phyloP scores from a whole-genome alignment of 2,113 vertebrate species.

The Sialia sialis region DNA sequence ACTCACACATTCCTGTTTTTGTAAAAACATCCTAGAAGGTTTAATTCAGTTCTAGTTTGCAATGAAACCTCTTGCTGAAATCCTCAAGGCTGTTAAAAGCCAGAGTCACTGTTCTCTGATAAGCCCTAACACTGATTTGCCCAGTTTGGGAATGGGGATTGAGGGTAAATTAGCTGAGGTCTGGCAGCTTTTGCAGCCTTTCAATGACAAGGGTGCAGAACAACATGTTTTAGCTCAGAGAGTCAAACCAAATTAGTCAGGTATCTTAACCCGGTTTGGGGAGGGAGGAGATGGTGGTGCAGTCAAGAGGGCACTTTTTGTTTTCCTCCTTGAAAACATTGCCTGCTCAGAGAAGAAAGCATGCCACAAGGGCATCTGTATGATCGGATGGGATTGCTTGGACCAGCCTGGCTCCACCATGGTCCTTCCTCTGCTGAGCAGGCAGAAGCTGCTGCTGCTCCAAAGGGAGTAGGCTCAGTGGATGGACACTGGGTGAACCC shows the following conservation, averaged over 20 bases:
- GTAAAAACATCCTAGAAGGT: not conserved
- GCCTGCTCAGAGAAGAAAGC: not conserved
- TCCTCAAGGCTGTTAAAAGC: not conserved
- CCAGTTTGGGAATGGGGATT: not conserved
- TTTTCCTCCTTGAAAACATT: not conserved
- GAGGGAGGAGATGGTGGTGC: not conserved
- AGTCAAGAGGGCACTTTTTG: not conserved
- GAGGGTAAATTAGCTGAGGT: not conserved
- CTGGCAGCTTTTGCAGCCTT: not conserved
- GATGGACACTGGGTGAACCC: not conserved
- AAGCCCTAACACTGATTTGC: not conserved
- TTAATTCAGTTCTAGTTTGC: not conserved
- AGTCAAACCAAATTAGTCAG: not conserved
- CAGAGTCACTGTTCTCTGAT: not conserved
- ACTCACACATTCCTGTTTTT: not conserved
- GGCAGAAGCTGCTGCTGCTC: not conserved
- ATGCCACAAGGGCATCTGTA: not conserved
- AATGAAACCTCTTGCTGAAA: not conserved
- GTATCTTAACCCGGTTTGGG: not conserved
- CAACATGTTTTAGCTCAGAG: not conserved
- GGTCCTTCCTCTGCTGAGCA: not conserved
- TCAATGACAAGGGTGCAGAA: not conserved
- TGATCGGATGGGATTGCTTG: accelerated
- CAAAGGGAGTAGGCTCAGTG: not conserved
- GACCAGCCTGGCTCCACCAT: not conserved